Evolutionary conservation across 2,797 vertebrate genomes (phyloP), one percentile per base, ranked within the genome.

Genomic region (Numenius phaeopus): DNA sequence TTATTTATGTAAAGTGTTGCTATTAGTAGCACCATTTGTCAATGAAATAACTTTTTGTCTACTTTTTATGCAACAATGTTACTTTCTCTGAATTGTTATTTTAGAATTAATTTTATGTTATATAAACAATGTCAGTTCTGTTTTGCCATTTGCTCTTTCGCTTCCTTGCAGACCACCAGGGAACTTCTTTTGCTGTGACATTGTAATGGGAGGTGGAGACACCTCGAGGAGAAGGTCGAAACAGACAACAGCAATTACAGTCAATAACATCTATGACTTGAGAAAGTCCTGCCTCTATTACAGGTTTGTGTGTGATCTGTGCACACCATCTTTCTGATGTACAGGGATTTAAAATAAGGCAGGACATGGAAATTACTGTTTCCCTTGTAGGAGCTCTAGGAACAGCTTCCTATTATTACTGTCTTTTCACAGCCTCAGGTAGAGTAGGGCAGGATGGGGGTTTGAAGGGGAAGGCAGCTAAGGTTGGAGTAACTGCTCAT

Each of bases 211-310:
- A 94, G 72, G 61, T 94, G 91, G 84, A 83, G 96, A 88, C 87
- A 89, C 69, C 84, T 96, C 57, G 42, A 91, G 95, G 92, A 96
- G 87, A 91, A 91, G 89, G 84, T 94, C 5, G 34, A 94, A 73
- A 87, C 47, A 70, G 62, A 37, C 89, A 78, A 34, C 76, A 81
- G 59, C 81, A 81, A 47, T 91, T 89, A 32, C 32, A 44, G 73
- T 54, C 90, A 34, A 2, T 66, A 77, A 26, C 49, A 54, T 62
- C 87, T 37, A 34, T 34, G 89, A 59, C 79, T 58, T 32, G 39
- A 61, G 71, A 47, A 85, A 82, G 67, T 75, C 83, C 44, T 32
- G 61, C 75, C 75, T 75, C 20, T 11, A 2, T 81, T 67, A 34
- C 27, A 85, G 83, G 70, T 87, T 52, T 64, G 24, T 64, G 22